A percentile compares a stretch with the other conserved stretches of the same genome.
Conservation (phyloP, 1,140 invertebrate genomes). For the Alviniconcha marisindica region DNA sequence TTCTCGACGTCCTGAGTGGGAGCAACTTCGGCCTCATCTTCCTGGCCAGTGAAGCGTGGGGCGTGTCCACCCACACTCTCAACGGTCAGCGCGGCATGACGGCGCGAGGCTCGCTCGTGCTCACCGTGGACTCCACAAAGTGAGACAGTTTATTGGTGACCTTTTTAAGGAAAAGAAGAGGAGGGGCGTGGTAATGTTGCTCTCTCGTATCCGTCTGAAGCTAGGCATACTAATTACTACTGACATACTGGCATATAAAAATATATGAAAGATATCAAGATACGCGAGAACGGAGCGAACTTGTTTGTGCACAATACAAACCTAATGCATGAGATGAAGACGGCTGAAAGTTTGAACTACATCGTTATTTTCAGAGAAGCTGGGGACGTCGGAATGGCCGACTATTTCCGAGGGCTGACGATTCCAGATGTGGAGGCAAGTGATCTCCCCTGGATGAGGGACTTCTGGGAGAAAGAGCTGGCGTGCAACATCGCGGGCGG, state of each 20-base stretch:
- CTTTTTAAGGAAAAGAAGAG: background rate
- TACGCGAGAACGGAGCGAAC: no score
- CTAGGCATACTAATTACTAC: no score
- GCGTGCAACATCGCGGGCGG: slow-evolving; percentile 51
- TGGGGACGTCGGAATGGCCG: slow-evolving; percentile 34
- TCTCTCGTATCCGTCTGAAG: no score
- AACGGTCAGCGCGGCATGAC: slow-evolving; percentile 15
- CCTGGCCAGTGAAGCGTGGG: slow-evolving; percentile 65
- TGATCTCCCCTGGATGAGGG: slow-evolving; percentile 52
- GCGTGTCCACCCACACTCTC: slow-evolving; percentile 44
- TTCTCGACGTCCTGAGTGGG: slow-evolving; percentile 43
- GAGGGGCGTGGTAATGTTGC: background rate
- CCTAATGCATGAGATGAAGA: no score
- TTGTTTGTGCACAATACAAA: no score
- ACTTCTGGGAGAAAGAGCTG: slow-evolving; percentile 54
- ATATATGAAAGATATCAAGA: no score
- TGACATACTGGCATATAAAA: no score
- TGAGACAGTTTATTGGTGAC: background rate
- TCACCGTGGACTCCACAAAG: slow-evolving; percentile 45
- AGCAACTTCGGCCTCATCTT: slow-evolving; percentile 45
- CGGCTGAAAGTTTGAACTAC: no score
- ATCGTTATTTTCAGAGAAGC: slow-evolving; percentile 20
- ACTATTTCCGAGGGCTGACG: slow-evolving; percentile 43
- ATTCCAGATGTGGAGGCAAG: background rate
- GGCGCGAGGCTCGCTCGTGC: slow-evolving; percentile 49